Conservation (phyloP, 2,888 invertebrate species). For the Apeira syringaria region DNA sequence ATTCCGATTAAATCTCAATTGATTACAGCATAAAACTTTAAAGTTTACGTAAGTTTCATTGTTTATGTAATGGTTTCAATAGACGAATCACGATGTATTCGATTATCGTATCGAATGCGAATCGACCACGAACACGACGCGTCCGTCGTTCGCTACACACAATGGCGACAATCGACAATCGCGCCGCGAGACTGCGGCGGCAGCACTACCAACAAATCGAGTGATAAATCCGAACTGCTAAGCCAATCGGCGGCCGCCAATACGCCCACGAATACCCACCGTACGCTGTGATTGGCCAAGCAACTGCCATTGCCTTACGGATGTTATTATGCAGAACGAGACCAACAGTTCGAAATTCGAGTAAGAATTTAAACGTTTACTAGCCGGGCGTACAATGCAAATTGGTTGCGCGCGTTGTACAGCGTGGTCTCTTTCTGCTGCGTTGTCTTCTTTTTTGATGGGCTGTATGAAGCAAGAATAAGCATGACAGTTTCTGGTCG, state of each 20-base stretch:
- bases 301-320: constrained; percentile 81
- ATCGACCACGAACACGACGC: constrained; percentile 63
- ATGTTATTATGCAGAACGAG: constrained; percentile 81
- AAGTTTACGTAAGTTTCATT: constrained; percentile 46
- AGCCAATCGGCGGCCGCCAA: constrained; percentile 64
- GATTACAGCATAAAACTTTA: constrained; percentile 24
- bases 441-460: constrained; percentile 55
- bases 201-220: constrained; percentile 77
- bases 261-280: constrained; percentile 74
- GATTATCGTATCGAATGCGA: constrained; percentile 66
- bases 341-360: constrained; percentile 74
- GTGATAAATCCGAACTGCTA: constrained; percentile 68
- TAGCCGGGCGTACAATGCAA: constrained; percentile 75
- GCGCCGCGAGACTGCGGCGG: constrained; percentile 76
- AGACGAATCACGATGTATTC: constrained; percentile 60
- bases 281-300: constrained; percentile 75
- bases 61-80: constrained; percentile 47
- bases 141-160: constrained; percentile 66
- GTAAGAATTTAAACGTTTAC: constrained; percentile 81
- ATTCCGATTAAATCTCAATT: constrained; percentile 22
- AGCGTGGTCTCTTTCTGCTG: constrained; percentile 67
- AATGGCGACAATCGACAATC: constrained; percentile 83
- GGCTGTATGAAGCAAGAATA: constrained; percentile 55
- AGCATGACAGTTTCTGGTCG: constrained; percentile 53
- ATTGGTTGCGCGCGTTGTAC: constrained; percentile 74